A percentile compares a stretch with the other conserved stretches of the same genome.
Evolutionary conservation across 2,113 vertebrate genomes (phyloP).

Genomic region (Zosterops pallidus): DNA sequence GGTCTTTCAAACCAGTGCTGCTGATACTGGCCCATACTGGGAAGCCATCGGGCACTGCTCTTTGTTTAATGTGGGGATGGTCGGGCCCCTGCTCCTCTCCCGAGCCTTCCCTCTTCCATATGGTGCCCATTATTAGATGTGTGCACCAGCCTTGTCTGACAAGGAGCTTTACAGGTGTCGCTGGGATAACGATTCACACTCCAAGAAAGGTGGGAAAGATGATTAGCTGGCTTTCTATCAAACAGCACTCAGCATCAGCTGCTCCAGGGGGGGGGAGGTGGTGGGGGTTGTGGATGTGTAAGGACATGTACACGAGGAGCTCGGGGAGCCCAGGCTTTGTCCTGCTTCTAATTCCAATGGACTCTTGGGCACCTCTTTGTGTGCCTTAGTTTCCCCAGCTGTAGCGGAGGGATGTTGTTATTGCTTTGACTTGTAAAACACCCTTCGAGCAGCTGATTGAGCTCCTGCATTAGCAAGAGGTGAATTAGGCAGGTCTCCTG

Average conservation of each 20-base stretch:
- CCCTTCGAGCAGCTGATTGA: not conserved
- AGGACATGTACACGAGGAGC: not conserved
- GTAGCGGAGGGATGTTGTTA: not conserved
- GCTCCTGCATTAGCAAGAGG: not conserved
- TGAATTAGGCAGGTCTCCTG: not conserved
- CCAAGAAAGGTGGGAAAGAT: conserved; percentile 51
- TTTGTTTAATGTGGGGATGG: not conserved
- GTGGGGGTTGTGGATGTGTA: not conserved
- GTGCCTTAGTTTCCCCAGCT: conserved; percentile 44
- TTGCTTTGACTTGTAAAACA: not conserved
- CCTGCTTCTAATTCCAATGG: conserved; percentile 46
- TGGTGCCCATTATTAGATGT: conserved; percentile 43
- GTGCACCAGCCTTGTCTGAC: conserved; percentile 18
- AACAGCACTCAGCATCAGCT: conserved; percentile 42
- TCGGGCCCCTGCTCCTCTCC: not conserved
- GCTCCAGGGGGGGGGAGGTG: not conserved
- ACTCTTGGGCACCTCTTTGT: not conserved
- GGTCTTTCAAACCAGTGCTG: rapidly evolving
- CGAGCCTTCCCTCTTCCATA: conserved; percentile 12
- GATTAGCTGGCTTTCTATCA: conserved; percentile 55
- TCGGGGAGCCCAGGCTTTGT: not conserved
- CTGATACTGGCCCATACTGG: rapidly evolving
- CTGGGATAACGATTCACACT: conserved; percentile 58
- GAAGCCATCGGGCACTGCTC: not conserved
- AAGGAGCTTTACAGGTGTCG: conserved; percentile 62